Conservation (phyloP, 2,888 invertebrate genomes). For the Tholera decimalis region DNA sequence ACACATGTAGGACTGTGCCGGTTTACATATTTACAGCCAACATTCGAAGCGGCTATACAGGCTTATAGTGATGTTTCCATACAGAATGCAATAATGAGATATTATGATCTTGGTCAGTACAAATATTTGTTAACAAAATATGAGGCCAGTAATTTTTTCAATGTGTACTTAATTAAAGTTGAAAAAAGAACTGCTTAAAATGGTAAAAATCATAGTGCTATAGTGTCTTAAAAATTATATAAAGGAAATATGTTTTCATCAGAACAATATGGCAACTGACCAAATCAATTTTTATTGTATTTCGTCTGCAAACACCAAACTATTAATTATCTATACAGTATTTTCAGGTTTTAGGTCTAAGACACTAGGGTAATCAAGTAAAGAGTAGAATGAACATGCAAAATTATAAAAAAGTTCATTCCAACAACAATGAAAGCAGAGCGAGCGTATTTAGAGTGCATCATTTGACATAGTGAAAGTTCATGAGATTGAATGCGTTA, state of each 20-base stretch:
- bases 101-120: too few relatives aligned
- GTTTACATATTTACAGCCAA: slow-evolving; percentile 86
- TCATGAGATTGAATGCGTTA: slow-evolving; percentile 28
- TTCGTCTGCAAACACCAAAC: slow-evolving; percentile 65
- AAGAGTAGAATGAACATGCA: slow-evolving; percentile 72
- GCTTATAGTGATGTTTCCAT: slow-evolving; percentile 70
- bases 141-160: neutral
- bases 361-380: slow-evolving; percentile 28
- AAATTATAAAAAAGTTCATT: slow-evolving; percentile 67
- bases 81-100: slow-evolving; percentile 36
- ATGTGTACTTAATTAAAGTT: too few relatives aligned
- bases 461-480: slow-evolving; percentile 48
- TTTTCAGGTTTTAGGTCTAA: slow-evolving; percentile 37
- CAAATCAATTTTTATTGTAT: neutral
- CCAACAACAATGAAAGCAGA: slow-evolving; percentile 81
- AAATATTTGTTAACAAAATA: neutral
- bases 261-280: too few relatives aligned
- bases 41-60: slow-evolving; percentile 86
- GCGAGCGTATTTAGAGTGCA: slow-evolving; percentile 71
- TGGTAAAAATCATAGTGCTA: too few relatives aligned
- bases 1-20: slow-evolving; percentile 80
- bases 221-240: too few relatives aligned
- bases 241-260: too few relatives aligned
- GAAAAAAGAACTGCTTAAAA: too few relatives aligned
- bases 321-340: slow-evolving; percentile 46